These are phyloP conservation scores for Orthosia gothica DNA, from an alignment of 2,888 invertebrate species.

Conservation along the genomic window DNA sequence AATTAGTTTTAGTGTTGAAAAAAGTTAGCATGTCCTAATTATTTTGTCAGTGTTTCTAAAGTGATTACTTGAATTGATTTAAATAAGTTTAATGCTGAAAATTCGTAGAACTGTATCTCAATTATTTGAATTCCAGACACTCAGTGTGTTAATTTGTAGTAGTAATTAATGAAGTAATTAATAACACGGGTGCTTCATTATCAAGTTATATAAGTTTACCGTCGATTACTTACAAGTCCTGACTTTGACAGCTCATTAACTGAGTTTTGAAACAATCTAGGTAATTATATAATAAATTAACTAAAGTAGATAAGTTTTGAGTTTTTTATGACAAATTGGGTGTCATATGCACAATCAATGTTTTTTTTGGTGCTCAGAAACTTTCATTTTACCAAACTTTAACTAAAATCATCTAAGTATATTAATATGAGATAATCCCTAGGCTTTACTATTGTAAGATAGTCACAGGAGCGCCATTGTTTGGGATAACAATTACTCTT, in stretches of 20 bases:
- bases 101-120: no score
- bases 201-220: neutral
- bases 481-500: neutral
- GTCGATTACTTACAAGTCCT: slow-evolving; percentile 14
- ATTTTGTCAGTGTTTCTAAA: no score
- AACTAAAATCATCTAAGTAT: neutral
- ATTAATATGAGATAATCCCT: neutral
- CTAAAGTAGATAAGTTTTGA: slow-evolving; percentile 7
- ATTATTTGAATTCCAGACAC: no score
- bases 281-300: slow-evolving; percentile 19
- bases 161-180: no score
- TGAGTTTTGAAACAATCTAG: slow-evolving; percentile 11
- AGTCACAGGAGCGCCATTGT: no score
- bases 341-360: neutral
- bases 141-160: no score
- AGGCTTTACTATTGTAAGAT: neutral
- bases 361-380: neutral
- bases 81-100: no score
- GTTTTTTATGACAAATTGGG: neutral
- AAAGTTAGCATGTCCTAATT: no score
- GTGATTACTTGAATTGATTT: no score
- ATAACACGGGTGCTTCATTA: slow-evolving; percentile 5
- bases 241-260: slow-evolving; percentile 4
- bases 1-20: no score
- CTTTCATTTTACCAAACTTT: neutral